Evolutionary conservation across 2,113 vertebrate genomes (phyloP).

Genomic region (Chamaea fasciata): DNA sequence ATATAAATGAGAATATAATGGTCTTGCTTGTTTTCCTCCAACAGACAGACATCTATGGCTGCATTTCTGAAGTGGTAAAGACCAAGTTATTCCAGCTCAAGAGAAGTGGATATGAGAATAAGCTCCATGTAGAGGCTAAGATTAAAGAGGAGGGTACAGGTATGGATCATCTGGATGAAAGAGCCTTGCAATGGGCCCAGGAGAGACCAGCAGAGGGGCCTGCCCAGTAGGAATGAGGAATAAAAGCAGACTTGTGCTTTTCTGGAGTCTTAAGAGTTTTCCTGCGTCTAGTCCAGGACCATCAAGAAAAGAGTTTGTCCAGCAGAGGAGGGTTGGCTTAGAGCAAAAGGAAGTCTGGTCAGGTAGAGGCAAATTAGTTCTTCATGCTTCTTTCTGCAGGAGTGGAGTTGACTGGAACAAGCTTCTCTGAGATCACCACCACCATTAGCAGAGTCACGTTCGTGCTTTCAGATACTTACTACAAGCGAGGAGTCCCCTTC

Average conservation of each 20-base stretch:
- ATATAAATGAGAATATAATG: not conserved
- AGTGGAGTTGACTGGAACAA: slow-evolving; percentile 57
- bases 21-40: not conserved
- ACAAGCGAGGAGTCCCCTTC: slow-evolving; percentile 70
- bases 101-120: slow-evolving; percentile 63
- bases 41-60: slow-evolving; percentile 70
- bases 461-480: slow-evolving; percentile 45
- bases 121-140: slow-evolving; percentile 59
- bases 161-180: not conserved
- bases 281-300: not conserved
- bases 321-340: not conserved
- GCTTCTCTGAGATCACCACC: slow-evolving; percentile 51
- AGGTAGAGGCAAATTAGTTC: not conserved
- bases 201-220: not conserved
- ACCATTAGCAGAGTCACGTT: slow-evolving; percentile 65
- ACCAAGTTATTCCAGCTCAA: slow-evolving; percentile 74
- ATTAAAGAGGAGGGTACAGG: slow-evolving; percentile 76
- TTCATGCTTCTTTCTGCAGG: slow-evolving; percentile 40
- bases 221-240: not conserved
- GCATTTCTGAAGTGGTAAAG: slow-evolving; percentile 61
- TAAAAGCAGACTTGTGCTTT: not conserved
- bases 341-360: not conserved
- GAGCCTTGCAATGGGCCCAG: not conserved
- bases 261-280: not conserved
- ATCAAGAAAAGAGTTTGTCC: not conserved